Evolutionary conservation across 2,888 invertebrate species (phyloP).

Genomic region (Congeria kusceri): DNA sequence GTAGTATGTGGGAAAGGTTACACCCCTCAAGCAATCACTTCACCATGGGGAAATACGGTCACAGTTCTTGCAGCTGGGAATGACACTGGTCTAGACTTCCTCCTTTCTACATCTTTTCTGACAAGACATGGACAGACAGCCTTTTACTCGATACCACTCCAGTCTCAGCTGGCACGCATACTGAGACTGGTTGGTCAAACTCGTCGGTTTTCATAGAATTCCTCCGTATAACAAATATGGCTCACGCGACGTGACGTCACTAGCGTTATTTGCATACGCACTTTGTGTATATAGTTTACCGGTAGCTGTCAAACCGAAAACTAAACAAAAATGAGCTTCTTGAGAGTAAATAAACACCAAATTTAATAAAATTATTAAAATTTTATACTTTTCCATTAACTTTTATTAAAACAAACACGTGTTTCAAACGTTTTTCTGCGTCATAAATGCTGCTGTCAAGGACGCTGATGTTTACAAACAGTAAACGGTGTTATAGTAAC

Average conservation of each 20-base stretch:
- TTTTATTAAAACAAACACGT: too few relatives aligned
- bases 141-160: not conserved
- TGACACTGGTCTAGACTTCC: constrained; percentile 38
- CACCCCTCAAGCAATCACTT: constrained; percentile 34
- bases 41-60: constrained; percentile 31
- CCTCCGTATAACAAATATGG: too few relatives aligned
- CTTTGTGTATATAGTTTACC: too few relatives aligned
- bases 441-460: too few relatives aligned
- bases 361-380: not conserved
- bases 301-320: too few relatives aligned
- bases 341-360: too few relatives aligned
- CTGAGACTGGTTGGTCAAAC: not conserved
- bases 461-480: too few relatives aligned
- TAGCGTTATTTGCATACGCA: too few relatives aligned
- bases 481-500: too few relatives aligned
- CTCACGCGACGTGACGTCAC: too few relatives aligned
- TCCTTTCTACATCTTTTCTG: constrained; percentile 49
- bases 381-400: not conserved
- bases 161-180: not conserved
- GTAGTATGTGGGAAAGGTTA: constrained; percentile 23
- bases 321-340: too few relatives aligned
- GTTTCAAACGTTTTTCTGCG: too few relatives aligned
- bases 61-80: constrained; percentile 43
- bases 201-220: not conserved
- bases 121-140: constrained; percentile 32